Evolutionary conservation across 2,797 vertebrate genomes (phyloP), one percentile per base, ranked within the genome.

Genomic region (Rhinophrynus dorsalis): DNA sequence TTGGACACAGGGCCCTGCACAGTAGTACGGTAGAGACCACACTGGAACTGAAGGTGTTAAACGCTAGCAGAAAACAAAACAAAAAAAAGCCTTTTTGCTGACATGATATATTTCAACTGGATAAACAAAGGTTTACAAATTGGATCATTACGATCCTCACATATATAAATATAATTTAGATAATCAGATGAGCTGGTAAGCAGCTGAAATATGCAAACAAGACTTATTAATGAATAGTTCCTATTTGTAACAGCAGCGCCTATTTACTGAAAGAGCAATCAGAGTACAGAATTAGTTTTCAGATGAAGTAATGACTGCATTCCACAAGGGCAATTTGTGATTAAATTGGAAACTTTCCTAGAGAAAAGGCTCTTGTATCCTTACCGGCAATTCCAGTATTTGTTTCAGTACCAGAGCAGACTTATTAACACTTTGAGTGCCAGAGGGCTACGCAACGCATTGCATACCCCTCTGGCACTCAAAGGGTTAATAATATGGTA

Each of bases 301-400:
- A 33, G 24, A 58, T 30, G 33, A 65, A 24, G 42, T 50, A 71
- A 65, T 52, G 61, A 72, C 50, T 15, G 61, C 33, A 52, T 58
- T 65, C 44, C 69, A 65, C 26, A 18, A 52, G 52, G 58, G 61
- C 44, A 65, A 58, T 44, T 51, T 65, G 40, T 64, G 68, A 72
- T 72, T 65, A 72, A 72, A 72, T 40, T 48, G 59, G 59, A 71
- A 44, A 57, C 52, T 42, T 65, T 65, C 44, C 44, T 27, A 50
- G 26, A 65, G 57, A 17, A 57, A 58, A 51, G 27, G 1, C 37
- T 40, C 30, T 23, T 70, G 24, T 27, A 20, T 45, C 24, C 45
- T 30, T 70, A 20, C 35, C 47, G 68, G 68, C 59, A 61, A 63
- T 55, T 8, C 10, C 5, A 3, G 37, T 35, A 69, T 61, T 61